Evolutionary conservation across 2,797 vertebrate species (phyloP), one percentile per base, ranked within the genome.

Genomic region (Siniperca obscura): DNA sequence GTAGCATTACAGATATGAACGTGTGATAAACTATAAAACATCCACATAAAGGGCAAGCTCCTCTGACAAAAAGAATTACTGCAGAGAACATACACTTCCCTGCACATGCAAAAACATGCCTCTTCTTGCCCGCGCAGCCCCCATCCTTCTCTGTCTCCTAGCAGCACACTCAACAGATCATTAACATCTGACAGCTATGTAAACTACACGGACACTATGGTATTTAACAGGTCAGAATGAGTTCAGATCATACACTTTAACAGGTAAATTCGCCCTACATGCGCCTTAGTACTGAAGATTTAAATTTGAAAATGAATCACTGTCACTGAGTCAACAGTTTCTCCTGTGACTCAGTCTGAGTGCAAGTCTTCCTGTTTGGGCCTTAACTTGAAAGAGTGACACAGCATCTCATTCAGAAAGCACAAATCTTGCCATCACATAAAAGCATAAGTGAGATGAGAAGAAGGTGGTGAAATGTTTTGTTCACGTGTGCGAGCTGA

Each of bases 141-240:
- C 38, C 5, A 46, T n/a, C 34, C 19, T 10, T 38, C 16, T 22
- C 60, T 2, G 1, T 60, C n/a, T 68, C 36, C 38, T 16, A 21
- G 46, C 38, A 62, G 9, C 9, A 70, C 16, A 34, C 2, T 12
- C 21, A 53, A 30, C 34, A 40, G 0, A 64, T 11, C 65, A 14
- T 42, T 13, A 48, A 68, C 72, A 69, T 71, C 48, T 9, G 12
- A 40, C 46, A 21, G 64, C 16, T 84, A 4, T 62, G 60, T 82
- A 76, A 84, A 75, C 73, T 36, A 19, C 36, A 38, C 0, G 0
- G 6, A 22, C 7, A 19, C 57, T 7, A 22, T 52, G 46, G 50
- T 3, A 69, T 83, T 38, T 5, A 22, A 27, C 0, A 25, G 25
- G 50, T 57, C 36, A 55, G n/a, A 10, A 12, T 1, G 14, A 64